Conservation (phyloP, 2,113 vertebrate species). For the Phaethornis superciliosus region DNA sequence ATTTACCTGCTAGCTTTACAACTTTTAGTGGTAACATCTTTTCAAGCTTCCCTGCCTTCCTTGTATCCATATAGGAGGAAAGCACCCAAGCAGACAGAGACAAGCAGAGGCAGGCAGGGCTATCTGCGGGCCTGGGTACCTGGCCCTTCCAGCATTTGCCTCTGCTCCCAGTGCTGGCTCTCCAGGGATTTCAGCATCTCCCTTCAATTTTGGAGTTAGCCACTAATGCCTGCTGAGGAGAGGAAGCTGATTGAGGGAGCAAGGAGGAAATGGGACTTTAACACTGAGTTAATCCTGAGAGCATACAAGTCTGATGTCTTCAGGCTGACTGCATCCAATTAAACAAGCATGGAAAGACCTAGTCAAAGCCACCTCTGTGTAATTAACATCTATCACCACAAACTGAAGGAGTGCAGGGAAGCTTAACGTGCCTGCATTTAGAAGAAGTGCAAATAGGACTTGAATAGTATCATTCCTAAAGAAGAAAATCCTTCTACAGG, state of each 20-base stretch:
- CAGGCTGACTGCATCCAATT: background rate
- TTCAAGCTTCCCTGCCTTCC: background rate
- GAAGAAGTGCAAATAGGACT: background rate
- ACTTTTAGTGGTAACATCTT: background rate
- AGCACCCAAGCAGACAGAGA: background rate
- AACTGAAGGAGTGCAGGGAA: background rate
- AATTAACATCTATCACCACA: background rate
- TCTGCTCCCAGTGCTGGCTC: background rate
- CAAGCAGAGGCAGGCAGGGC: background rate
- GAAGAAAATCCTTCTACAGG: background rate
- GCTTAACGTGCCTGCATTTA: background rate
- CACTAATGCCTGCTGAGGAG: background rate
- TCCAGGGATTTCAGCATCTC: background rate
- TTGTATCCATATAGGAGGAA: background rate
- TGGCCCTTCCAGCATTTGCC: background rate
- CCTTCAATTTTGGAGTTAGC: background rate
- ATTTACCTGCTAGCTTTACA: background rate
- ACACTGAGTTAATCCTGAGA: background rate
- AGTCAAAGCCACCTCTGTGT: background rate
- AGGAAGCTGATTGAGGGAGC: background rate
- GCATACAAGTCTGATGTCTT: background rate
- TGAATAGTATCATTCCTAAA: background rate
- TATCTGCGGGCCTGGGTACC: background rate
- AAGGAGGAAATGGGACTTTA: background rate
- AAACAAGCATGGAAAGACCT: background rate